Percentiles rank a stretch among this genome's conserved stretches.
Conservation (phyloP, 2,888 invertebrate genomes). For the Macrosoma leucophasiata region DNA sequence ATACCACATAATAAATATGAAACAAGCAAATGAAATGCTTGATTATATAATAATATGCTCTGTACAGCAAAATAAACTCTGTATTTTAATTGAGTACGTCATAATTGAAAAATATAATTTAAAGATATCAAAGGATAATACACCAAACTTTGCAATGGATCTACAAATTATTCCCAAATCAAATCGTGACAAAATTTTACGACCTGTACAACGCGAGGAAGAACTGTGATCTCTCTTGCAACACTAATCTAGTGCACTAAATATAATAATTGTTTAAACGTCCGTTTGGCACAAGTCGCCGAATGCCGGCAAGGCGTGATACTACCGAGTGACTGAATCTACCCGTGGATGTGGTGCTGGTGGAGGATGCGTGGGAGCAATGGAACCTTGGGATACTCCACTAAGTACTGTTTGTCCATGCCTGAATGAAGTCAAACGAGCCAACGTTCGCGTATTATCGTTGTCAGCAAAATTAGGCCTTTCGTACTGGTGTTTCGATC, state of each 20-base stretch:
- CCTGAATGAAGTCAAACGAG: conserved; percentile 61
- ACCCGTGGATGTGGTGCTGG: conserved; percentile 59
- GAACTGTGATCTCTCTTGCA: conserved; percentile 46
- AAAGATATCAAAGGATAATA: too few relatives aligned
- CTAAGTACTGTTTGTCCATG: conserved; percentile 48
- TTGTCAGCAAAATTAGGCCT: conserved; percentile 67
- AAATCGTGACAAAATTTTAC: conserved; percentile 14
- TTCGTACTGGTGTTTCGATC: conserved; percentile 65
- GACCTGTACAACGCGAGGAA: conserved; percentile 42
- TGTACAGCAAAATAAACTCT: neutral
- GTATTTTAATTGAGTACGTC: neutral
- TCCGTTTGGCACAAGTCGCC: conserved; percentile 75
- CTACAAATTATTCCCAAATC: neutral
- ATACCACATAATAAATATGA: conserved; percentile 38
- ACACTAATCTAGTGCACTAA: conserved; percentile 42
- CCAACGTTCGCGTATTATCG: conserved; percentile 53
- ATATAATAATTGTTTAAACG: conserved; percentile 50
- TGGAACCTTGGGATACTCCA: conserved; percentile 40
- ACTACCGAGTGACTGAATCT: conserved; percentile 70
- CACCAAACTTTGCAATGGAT: neutral
- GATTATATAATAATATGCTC: conserved; percentile 6
- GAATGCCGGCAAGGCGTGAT: conserved; percentile 71
- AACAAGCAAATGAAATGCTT: too few relatives aligned
- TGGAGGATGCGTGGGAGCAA: conserved; percentile 53
- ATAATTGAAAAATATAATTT: neutral